phyloP scores from a whole-genome alignment of 2,888 invertebrate genomes.

The Eremobia ochroleuca region DNA sequence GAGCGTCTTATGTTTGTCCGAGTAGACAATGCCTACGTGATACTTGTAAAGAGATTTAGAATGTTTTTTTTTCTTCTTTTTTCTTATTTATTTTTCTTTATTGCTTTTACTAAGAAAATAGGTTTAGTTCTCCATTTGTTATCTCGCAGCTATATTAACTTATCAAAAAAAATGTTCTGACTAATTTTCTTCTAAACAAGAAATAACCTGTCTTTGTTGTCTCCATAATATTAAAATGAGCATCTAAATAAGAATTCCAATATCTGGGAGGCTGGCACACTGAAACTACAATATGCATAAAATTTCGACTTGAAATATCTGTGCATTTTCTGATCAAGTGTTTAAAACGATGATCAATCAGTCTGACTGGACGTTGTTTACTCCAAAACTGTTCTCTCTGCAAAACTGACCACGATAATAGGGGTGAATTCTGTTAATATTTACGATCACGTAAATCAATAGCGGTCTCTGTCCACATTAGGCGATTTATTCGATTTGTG shows the following conservation, averaged over 20 bases:
- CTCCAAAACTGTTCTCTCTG: conserved; percentile 53
- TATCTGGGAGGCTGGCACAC: not conserved
- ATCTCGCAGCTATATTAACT: not conserved
- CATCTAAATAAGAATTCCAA: not conserved
- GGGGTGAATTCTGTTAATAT: conserved; percentile 68
- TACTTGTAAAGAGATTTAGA: conserved; percentile 46
- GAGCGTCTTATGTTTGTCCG: conserved; percentile 62
- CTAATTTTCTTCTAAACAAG: not conserved
- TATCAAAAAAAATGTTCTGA: not conserved
- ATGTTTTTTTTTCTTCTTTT: conserved; percentile 30
- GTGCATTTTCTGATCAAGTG: conserved; percentile 39
- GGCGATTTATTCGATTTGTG: conserved; percentile 77
- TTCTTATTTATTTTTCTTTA: conserved; percentile 40
- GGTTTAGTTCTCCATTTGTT: not conserved
- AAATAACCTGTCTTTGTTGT: not conserved
- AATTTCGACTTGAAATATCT: not conserved
- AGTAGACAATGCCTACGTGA: conserved; percentile 45
- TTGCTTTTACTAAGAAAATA: conserved; percentile 20
- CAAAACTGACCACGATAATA: conserved; percentile 64
- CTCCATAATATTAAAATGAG: not conserved
- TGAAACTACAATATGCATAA: not conserved
- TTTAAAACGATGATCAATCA: conserved; percentile 46
- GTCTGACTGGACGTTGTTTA: conserved; percentile 45
- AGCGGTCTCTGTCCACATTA: conserved; percentile 70
- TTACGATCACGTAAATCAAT: conserved; percentile 76